These are phyloP conservation scores for Cherax destructor DNA, from an alignment of 1,140 invertebrate species.

Conservation along the genomic window DNA sequence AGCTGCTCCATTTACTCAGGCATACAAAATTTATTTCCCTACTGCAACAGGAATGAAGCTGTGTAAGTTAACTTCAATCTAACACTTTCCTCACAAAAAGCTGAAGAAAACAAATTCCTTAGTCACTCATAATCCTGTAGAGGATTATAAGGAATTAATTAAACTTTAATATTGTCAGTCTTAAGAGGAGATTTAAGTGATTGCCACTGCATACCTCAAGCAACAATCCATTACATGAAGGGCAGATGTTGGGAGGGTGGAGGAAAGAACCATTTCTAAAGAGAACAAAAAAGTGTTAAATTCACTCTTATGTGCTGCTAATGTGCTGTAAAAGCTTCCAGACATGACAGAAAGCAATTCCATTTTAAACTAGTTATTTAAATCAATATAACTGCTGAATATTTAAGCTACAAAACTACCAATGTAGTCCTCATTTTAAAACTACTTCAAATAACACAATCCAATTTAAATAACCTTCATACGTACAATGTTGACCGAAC, in stretches of 20 bases:
- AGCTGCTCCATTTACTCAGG: slow-evolving; percentile 19
- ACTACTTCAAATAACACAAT: not conserved
- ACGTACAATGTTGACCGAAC: not conserved
- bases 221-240: slow-evolving; percentile 63
- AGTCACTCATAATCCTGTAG: slow-evolving; percentile 26
- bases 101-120: slow-evolving; percentile 4
- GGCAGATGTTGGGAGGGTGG: not conserved
- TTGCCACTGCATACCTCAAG: slow-evolving; percentile 59
- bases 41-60: slow-evolving; percentile 35
- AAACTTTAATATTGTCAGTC: slow-evolving; percentile 26
- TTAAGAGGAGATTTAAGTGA: slow-evolving; percentile 18
- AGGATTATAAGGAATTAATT: slow-evolving; percentile 24
- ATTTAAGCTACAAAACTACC: not conserved
- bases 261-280: slow-evolving; percentile 28
- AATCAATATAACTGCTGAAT: not conserved
- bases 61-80: not conserved
- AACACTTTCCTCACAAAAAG: slow-evolving; percentile 23
- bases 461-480: slow-evolving; percentile 16
- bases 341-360: slow-evolving; percentile 19
- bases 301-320: slow-evolving; percentile 42
- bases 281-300: slow-evolving; percentile 22
- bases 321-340: slow-evolving; percentile 46
- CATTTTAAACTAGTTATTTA: not conserved
- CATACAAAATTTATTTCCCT: not conserved
- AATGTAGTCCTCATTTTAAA: not conserved